Evolutionary conservation across 2,797 vertebrate genomes (phyloP).

Genomic region (Periparus ater): DNA sequence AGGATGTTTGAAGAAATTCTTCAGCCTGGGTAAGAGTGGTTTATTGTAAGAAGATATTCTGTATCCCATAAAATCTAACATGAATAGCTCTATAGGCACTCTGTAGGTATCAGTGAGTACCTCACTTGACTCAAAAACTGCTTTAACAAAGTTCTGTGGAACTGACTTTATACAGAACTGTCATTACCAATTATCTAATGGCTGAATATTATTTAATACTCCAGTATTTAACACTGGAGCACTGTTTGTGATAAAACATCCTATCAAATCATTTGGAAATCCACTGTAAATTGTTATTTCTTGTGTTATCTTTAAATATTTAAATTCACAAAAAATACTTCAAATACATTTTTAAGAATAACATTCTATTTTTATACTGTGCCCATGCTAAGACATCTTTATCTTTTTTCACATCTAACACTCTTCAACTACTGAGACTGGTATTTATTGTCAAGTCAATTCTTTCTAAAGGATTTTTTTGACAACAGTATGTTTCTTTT

Average conservation of each 20-base stretch:
- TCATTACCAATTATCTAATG: not conserved
- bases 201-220: not conserved
- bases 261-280: not conserved
- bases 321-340: not conserved
- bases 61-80: not conserved
- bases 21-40: not conserved
- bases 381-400: not conserved
- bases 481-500: not conserved
- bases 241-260: not conserved
- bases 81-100: not conserved
- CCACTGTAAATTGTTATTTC: not conserved
- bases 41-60: not conserved
- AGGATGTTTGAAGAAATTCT: not conserved
- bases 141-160: not conserved
- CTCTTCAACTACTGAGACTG: not conserved
- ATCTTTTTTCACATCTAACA: not conserved
- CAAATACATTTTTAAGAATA: not conserved
- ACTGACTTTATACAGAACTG: not conserved
- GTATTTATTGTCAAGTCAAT: not conserved
- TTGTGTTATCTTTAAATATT: not conserved
- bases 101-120: not conserved
- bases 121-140: not conserved
- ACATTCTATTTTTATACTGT: fast-evolving
- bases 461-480: not conserved
- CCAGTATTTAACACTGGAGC: not conserved